Conservation (phyloP, 2,113 vertebrate genomes). For the Gymnorhina tibicen region DNA sequence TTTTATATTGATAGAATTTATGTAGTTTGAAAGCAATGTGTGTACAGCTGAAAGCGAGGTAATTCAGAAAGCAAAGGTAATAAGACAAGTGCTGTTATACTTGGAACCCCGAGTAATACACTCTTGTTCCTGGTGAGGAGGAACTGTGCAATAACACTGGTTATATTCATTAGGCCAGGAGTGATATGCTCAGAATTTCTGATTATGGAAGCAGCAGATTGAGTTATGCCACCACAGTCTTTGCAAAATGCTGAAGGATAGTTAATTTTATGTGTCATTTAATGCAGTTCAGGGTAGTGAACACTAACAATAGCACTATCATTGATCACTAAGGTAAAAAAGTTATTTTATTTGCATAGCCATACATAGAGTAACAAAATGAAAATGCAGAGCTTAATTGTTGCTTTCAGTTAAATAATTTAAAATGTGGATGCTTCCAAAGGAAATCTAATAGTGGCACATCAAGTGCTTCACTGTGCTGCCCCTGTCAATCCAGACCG, state of each 20-base stretch:
- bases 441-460: neutral
- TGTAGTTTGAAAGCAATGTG: neutral
- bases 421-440: neutral
- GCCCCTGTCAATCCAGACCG: neutral
- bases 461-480: neutral
- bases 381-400: neutral
- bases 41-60: neutral
- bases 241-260: neutral
- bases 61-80: neutral
- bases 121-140: neutral
- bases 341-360: neutral
- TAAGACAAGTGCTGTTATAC: neutral
- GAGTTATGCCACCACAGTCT: neutral
- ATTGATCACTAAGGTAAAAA: neutral
- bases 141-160: rapidly evolving
- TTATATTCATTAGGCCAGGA: neutral
- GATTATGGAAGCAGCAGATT: neutral
- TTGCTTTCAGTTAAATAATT: neutral
- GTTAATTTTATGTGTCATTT: neutral
- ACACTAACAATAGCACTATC: neutral
- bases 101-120: neutral
- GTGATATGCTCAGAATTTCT: neutral
- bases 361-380: neutral
- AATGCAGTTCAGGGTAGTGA: neutral
- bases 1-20: neutral